Evolutionary conservation across 2,888 invertebrate species (phyloP), one percentile per base, ranked within the genome.

Genomic region (Drosophila testacea): DNA sequence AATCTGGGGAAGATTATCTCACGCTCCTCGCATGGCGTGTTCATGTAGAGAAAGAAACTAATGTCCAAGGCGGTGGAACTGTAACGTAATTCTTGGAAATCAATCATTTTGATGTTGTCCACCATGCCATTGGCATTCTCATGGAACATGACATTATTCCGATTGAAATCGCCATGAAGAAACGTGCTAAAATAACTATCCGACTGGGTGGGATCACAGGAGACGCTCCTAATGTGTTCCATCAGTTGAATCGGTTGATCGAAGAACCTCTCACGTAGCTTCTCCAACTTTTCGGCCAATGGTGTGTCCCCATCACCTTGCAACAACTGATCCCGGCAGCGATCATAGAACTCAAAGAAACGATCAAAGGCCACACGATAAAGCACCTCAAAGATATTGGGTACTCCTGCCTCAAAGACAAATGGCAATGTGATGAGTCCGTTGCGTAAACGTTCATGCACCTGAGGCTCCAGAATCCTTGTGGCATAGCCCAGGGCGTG

Each of bases 121-220:
- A 91, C 90, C 6, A 50, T 42, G 22, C 68, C 79, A 10, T 16
- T 34, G 5, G 0, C 52, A 2, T 81, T 81, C 69, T 91, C 90
- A 30, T 86, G 88, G 62, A 92, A 92, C 38, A 92, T 73, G 3
- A 93, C 92, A 79, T 92, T 92, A 76, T 93, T 92, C 3, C 93
- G 88, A 81, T 92, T 92, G 63, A 88, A 92, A 55, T 92, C 92
- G 11, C 92, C 92, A 64, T 92, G 92, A 7, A 91, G 70, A 32
- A 92, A 90, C 1, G 89, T 89, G 4, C 81, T 84, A 71, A 92
- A 92, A 5, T 73, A 51, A 6, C 68, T 69, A 59, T 92, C 92
- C 28, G 76, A 68, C 44, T 82, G 63, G 0, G 55, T 59, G 1
- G 54, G 72, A 11, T 78, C 79, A 4, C 66, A 73, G 3, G 81